Evolutionary conservation across 2,888 invertebrate genomes (phyloP).

Genomic region (Timandra comae): DNA sequence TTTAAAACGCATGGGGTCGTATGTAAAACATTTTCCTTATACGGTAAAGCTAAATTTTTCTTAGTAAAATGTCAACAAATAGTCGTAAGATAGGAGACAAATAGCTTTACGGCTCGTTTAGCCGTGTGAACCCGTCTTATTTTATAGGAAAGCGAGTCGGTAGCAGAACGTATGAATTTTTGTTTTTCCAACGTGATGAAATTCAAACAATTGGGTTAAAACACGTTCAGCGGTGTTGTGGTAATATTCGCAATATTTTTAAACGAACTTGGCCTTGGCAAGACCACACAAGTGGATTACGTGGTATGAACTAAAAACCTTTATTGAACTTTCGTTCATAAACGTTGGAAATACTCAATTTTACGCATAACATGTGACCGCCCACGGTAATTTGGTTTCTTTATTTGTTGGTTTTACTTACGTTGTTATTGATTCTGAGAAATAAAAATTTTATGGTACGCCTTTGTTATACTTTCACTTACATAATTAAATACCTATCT

Average conservation of each 20-base stretch:
- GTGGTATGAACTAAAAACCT: no score
- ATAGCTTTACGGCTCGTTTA: slow-evolving; percentile 50
- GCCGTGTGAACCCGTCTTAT: slow-evolving; percentile 31
- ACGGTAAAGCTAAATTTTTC: slow-evolving; percentile 10
- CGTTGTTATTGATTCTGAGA: no score
- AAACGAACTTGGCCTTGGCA: slow-evolving; percentile 10
- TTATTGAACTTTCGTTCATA: not conserved
- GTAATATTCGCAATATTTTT: slow-evolving; percentile 11
- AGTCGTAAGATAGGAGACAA: slow-evolving; percentile 43
- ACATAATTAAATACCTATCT: no score
- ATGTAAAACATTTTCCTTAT: slow-evolving; percentile 3
- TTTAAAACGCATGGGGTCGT: slow-evolving; percentile 19
- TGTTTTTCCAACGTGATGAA: not conserved
- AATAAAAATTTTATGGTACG: no score
- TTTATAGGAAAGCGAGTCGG: slow-evolving; percentile 15
- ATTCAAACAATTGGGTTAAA: not conserved
- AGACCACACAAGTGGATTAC: slow-evolving; percentile 14
- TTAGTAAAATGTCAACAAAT: slow-evolving; percentile 35
- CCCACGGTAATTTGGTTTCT: slow-evolving; percentile 2
- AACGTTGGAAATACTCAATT: not conserved
- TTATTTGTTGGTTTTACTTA: no score
- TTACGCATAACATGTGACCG: slow-evolving; percentile 1
- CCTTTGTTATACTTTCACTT: no score
- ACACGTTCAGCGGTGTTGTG: not conserved
- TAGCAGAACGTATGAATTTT: not conserved